phyloP scores from a whole-genome alignment of 2,113 vertebrate species.

The Setophaga kirtlandii region DNA sequence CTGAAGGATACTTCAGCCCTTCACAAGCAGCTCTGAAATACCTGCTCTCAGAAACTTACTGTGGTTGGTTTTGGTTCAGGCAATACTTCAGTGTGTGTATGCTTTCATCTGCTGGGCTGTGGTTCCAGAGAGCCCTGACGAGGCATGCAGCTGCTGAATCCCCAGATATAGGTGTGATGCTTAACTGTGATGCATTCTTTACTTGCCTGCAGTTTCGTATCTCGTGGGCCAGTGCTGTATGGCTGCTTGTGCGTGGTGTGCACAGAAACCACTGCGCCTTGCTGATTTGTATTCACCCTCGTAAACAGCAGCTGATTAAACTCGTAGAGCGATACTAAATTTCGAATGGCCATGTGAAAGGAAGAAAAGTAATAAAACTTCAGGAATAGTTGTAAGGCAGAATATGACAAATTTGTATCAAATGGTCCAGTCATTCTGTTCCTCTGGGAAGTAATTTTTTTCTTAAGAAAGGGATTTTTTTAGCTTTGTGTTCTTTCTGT shows the following conservation, averaged over 20 bases:
- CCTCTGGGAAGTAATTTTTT: not conserved
- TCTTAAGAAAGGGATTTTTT: not conserved
- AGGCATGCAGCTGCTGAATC: not conserved
- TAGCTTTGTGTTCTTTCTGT: not conserved
- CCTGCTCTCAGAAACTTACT: not conserved
- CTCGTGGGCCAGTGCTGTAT: not conserved
- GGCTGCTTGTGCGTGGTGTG: not conserved
- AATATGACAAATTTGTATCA: not conserved
- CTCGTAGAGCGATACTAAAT: accelerated
- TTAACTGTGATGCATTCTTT: not conserved
- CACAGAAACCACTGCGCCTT: not conserved
- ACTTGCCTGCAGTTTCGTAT: not conserved
- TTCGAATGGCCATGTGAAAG: not conserved
- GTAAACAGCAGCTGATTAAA: not conserved
- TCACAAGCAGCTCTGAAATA: not conserved
- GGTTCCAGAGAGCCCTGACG: not conserved
- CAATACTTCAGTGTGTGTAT: not conserved
- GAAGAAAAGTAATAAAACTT: not conserved
- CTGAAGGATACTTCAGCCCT: not conserved
- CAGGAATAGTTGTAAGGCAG: not conserved
- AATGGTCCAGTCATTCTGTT: not conserved
- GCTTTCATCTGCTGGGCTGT: not conserved
- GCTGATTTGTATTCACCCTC: accelerated
- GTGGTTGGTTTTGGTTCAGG: not conserved
- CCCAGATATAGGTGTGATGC: not conserved